Evolutionary conservation across 2,797 vertebrate species (phyloP).

Genomic region (Oreortyx pictus): DNA sequence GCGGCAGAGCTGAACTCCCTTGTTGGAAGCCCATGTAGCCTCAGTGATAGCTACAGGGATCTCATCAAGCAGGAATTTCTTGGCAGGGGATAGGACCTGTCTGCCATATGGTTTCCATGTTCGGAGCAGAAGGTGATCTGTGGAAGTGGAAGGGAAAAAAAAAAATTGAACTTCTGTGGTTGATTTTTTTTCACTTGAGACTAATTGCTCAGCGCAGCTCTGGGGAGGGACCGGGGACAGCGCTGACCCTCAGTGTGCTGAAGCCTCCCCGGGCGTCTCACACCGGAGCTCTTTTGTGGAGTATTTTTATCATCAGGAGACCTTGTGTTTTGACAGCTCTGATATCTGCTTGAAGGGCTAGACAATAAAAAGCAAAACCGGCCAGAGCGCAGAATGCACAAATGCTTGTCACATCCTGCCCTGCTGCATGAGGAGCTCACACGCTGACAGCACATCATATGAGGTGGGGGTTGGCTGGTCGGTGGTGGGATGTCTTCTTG

Average conservation of each 20-base stretch:
- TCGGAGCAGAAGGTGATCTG: conserved; percentile 74
- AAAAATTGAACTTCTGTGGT: conserved; percentile 31
- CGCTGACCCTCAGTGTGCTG: neutral
- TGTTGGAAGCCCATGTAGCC: conserved; percentile 54
- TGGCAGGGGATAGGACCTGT: conserved; percentile 73
- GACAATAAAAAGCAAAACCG: conserved; percentile 21
- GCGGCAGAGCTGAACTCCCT: conserved; percentile 55
- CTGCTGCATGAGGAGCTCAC: neutral
- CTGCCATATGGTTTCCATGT: conserved; percentile 75
- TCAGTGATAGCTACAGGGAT: conserved; percentile 65
- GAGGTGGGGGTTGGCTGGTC: neutral
- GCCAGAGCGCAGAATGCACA: neutral
- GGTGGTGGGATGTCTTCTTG: rapidly evolving
- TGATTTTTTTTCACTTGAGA: conserved; percentile 60
- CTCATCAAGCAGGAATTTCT: conserved; percentile 76
- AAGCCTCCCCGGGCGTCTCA: neutral
- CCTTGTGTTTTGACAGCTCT: conserved; percentile 21
- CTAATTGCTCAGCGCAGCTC: conserved; percentile 15
- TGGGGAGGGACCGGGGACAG: neutral
- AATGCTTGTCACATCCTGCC: neutral
- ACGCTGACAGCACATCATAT: rapidly evolving
- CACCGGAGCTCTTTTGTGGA: neutral
- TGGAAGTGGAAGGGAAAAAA: neutral
- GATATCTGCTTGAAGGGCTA: neutral
- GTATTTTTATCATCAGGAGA: neutral